Base-by-base conservation (phyloP, 2,797 vertebrate species). In the Cossypha polioptera region DNA sequence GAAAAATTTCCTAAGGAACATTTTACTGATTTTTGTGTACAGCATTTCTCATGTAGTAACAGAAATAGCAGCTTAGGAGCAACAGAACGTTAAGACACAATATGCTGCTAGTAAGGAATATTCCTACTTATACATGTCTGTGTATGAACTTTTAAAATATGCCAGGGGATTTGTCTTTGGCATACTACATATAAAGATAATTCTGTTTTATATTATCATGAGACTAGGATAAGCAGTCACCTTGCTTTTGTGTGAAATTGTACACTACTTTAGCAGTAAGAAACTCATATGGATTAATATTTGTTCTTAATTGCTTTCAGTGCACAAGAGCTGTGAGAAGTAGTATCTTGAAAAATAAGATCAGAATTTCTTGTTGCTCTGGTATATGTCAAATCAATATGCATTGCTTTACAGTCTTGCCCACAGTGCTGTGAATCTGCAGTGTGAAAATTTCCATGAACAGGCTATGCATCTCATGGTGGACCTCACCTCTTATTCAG, bases 91-190 rank as follows among this genome's bases (percentile, higher is more conserved):
- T 59, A 77, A 43, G 71, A 31, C 26, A 24, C 22, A 53, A 15
- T 35, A 3, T 71, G 51, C 38, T 93, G 51, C 47, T 55, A 3
- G 5, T 88, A 69, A 6, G 67, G 20, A 57, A 10, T 82, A 11
- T 55, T 82, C 16, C 21, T 75, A 3, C 5, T 51, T 78, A 12
- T 6, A 28, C 13, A 1, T 22, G 2, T 28, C 50, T 72, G 0
- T n/a, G 25, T 43, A 13, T 48, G 43, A 91, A 33, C 45, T 87
- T 71, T 42, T 82, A 73, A 58, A 87, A 82, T 86, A 48, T n/a
- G 8, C 16, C 5, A 12, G 11, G 6, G 15, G 8, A n/a, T 83
- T 94, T 92, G 31, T 74, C 48, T 80, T 66, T 54, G 42, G 26
- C 26, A 2, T 67, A 5, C n/a, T 53, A 9, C 4, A 2, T 38